Conservation (phyloP, 2,113 vertebrate genomes). For the Thinocorus orbignyianus region DNA sequence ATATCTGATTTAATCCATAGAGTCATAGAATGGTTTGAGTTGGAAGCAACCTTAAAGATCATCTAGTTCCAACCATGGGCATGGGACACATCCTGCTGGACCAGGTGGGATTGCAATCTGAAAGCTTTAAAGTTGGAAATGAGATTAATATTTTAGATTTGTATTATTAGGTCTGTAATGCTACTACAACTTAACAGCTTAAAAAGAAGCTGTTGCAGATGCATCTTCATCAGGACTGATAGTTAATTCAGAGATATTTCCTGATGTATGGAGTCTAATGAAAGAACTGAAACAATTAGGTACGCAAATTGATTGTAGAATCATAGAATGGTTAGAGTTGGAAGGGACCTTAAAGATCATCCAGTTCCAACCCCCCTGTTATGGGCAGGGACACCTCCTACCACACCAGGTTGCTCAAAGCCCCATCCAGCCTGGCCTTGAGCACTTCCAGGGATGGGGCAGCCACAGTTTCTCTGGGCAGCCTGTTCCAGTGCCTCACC, state of each 20-base stretch:
- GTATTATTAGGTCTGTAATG: neutral
- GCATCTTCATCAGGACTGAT: neutral
- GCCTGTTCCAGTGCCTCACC: no score
- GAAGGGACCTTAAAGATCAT: no score
- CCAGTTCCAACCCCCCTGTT: no score
- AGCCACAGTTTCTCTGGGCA: no score
- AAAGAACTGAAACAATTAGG: accelerated
- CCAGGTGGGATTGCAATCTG: neutral
- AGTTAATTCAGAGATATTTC: accelerated
- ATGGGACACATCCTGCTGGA: neutral
- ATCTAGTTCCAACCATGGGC: neutral
- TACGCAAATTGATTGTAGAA: no score
- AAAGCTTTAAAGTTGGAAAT: neutral
- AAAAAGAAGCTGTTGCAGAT: accelerated
- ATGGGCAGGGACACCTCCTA: no score
- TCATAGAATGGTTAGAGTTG: no score
- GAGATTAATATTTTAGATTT: neutral
- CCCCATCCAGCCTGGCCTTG: no score
- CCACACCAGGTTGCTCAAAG: no score
- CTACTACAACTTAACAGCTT: neutral
- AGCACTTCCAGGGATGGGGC: no score
- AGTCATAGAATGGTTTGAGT: neutral
- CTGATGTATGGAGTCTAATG: neutral
- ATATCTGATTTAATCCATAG: neutral
- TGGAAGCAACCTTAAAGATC: neutral